Evolutionary conservation across 2,113 vertebrate species (phyloP).

Genomic region (Glareola pratincola): DNA sequence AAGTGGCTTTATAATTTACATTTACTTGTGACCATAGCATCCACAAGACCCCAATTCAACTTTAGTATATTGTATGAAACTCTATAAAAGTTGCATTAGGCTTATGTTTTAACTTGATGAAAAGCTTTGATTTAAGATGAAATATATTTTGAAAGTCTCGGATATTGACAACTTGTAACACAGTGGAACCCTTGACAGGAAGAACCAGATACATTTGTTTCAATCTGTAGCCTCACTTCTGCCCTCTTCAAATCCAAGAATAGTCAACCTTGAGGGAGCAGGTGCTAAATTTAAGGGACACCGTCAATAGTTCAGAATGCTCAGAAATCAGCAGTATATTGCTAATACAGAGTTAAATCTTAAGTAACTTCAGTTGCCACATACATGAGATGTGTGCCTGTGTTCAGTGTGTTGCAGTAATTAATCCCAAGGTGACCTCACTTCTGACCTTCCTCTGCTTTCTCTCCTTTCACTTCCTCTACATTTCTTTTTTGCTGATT

Average conservation of each 20-base stretch:
- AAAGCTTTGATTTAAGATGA: not conserved
- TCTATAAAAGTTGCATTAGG: not conserved
- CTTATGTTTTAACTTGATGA: not conserved
- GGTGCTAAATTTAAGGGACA: not conserved
- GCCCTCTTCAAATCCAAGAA: not conserved
- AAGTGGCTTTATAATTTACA: not conserved
- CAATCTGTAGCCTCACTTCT: not conserved
- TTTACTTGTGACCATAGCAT: not conserved
- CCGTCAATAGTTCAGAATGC: not conserved
- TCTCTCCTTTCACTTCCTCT: not conserved
- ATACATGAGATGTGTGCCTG: not conserved
- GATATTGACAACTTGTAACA: not conserved
- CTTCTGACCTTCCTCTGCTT: not conserved
- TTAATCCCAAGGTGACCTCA: not conserved
- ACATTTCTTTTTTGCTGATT: not conserved
- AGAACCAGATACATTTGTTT: not conserved
- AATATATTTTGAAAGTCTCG: not conserved
- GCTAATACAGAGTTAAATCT: not conserved
- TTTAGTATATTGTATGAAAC: not conserved
- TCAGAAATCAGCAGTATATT: not conserved
- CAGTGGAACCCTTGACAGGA: not conserved
- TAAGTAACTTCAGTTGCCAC: not conserved
- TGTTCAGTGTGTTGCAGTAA: not conserved
- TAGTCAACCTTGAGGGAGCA: not conserved
- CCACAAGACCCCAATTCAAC: not conserved